phyloP scores from a whole-genome alignment of 2,888 invertebrate genomes.

The Drosophila multiciliata region DNA sequence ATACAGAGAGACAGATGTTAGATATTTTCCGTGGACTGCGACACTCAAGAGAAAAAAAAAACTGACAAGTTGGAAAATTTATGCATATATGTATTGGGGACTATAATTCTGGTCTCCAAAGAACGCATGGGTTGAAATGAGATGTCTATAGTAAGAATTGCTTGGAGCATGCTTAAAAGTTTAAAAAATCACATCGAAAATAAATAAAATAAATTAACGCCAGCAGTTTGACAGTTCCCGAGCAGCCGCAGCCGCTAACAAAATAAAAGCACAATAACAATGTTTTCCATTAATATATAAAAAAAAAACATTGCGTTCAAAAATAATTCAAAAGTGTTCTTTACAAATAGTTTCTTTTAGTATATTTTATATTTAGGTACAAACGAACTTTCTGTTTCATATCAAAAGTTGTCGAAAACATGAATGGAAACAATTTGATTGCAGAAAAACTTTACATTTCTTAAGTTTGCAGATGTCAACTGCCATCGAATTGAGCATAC shows the following conservation, averaged over 20 bases:
- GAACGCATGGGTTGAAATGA: conserved; percentile 54
- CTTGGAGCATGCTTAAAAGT: conserved; percentile 50
- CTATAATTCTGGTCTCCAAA: conserved; percentile 24
- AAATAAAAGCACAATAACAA: conserved; percentile 53
- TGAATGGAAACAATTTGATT: conserved; percentile 24
- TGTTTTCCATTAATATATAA: conserved; percentile 39
- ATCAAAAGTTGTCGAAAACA: not conserved
- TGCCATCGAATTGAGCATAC: conserved; percentile 18
- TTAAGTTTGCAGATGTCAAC: not conserved
- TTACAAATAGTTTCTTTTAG: not conserved
- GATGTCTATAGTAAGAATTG: conserved; percentile 48
- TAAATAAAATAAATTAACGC: conserved; percentile 73
- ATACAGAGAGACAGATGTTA: conserved; percentile 2
- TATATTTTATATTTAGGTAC: conserved; percentile 11
- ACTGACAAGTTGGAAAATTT: conserved; percentile 52
- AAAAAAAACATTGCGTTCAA: conserved; percentile 1
- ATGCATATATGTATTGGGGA: conserved; percentile 14
- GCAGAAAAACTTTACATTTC: not conserved
- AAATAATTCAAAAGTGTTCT: conserved; percentile 14
- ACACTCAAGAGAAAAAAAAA: conserved; percentile 60
- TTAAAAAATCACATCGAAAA: conserved; percentile 69
- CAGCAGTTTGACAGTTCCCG: conserved; percentile 66
- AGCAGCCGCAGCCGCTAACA: conserved; percentile 70
- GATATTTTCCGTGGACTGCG: conserved; percentile 26
- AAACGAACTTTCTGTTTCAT: not conserved